These are phyloP conservation scores for Serinus canaria DNA, from an alignment of 2,113 vertebrate species.

Conservation along the genomic window DNA sequence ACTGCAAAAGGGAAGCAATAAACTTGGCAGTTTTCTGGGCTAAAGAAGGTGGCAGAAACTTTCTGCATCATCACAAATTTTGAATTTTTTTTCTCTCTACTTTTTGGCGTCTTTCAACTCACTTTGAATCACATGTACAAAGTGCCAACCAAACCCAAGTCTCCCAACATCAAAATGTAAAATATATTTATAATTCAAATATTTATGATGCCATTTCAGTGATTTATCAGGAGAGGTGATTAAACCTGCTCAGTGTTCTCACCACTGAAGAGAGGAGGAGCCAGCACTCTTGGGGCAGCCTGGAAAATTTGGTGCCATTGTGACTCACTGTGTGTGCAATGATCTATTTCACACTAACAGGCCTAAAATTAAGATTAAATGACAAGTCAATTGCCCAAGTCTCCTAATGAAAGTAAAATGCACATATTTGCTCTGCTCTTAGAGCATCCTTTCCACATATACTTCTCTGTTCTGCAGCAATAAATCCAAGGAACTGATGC, in stretches of 20 bases:
- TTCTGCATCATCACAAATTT: background rate
- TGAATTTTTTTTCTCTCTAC: background rate
- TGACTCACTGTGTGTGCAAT: background rate
- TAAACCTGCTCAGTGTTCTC: background rate
- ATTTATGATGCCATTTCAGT: background rate
- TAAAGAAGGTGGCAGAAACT: background rate
- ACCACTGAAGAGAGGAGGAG: background rate
- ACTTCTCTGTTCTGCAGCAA: background rate
- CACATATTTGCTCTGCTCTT: background rate
- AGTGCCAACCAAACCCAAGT: background rate
- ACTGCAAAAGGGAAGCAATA: rapidly evolving
- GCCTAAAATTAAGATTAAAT: background rate
- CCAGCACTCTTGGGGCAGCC: background rate
- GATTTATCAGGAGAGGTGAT: background rate
- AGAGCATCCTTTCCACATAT: background rate
- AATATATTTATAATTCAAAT: background rate
- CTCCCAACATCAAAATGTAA: background rate
- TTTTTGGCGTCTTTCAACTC: background rate
- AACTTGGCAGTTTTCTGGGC: background rate
- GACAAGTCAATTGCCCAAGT: background rate
- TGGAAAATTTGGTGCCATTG: background rate
- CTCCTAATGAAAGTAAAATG: background rate
- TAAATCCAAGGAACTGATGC: background rate
- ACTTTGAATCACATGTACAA: background rate
- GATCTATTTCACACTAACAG: background rate